Base-by-base conservation (phyloP, 2,113 vertebrate genomes). In the Elgaria multicarinata region DNA sequence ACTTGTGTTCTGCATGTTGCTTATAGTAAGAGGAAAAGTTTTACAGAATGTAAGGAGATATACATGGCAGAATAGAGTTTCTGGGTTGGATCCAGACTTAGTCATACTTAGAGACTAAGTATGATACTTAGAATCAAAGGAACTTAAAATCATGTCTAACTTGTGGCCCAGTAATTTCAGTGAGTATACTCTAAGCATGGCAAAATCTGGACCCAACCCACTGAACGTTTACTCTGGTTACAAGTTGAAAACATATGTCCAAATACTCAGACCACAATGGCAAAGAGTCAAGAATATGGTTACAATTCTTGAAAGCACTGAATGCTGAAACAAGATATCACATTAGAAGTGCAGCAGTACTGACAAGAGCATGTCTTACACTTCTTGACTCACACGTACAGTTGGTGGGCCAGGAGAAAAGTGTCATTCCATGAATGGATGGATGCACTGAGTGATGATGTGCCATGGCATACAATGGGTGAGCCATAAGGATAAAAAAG, bases 11-110 rank as follows among this genome's bases (percentile, higher is more conserved):
- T 67, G 72, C 90, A 89, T 93, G 86, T 89, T 94, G 87, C 20
- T 75, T 90, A 50, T 89, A 91, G 72, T 88, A 87, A 86, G 88
- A 93, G 77, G n/a, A 78, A 80, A 93, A 89, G 72, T 92, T 92
- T 93, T 89, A 92, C 89, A 87, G 72, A 75, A 86, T 90, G 87
- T 78, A 94, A 79, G 87, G 89, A 82, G 82, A 79, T 58, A 89
- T 91, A 64, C n/a, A 91, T 92, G 90, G 46, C 84, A 90, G 87
- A 85, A 83, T 90, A 89, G 85, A 95, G 87, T 86, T 92, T 88
- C 91, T 67, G 24, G 39, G 3, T 44, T 58, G 28, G 22, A 75
- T 75, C 72, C 72, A 75, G 24, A 75, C 62, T 31, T 66, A 66
- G 10, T 46, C 28, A 46, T 33, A 26, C 18, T 46, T 83, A 31